These are phyloP conservation scores for Ciconia stormi DNA, from an alignment of 2,113 vertebrate genomes.

Conservation along the genomic window DNA sequence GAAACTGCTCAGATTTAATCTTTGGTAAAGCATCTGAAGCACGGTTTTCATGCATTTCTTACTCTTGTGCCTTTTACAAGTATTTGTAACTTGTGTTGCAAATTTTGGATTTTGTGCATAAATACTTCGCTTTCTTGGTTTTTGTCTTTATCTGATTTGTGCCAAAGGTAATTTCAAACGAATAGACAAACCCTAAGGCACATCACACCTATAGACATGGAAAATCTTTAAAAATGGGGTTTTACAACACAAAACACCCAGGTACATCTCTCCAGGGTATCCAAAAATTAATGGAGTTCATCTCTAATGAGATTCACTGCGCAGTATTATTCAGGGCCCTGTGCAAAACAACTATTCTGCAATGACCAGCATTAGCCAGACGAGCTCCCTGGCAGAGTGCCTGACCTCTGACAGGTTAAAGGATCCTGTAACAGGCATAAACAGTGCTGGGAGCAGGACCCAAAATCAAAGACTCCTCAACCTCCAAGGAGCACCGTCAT, in stretches of 20 bases:
- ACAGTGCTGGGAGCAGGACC: not conserved
- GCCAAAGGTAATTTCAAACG: not conserved
- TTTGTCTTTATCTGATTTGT: not conserved
- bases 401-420: not conserved
- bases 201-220: not conserved
- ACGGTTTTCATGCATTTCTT: not conserved
- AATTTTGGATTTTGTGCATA: not conserved
- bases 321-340: not conserved
- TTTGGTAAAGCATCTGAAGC: not conserved
- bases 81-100: not conserved
- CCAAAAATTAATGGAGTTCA: not conserved
- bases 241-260: not conserved
- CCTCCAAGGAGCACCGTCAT: fast-evolving
- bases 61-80: not conserved
- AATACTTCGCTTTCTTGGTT: not conserved
- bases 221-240: not conserved
- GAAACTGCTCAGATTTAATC: not conserved
- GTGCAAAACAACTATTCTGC: not conserved
- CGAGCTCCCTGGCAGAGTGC: not conserved
- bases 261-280: not conserved
- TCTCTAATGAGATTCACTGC: not conserved
- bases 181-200: not conserved
- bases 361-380: fast-evolving
- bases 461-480: not conserved
- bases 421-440: not conserved